Evolutionary conservation across 2,888 invertebrate species (phyloP).

Genomic region (Latrodectus hesperus): DNA sequence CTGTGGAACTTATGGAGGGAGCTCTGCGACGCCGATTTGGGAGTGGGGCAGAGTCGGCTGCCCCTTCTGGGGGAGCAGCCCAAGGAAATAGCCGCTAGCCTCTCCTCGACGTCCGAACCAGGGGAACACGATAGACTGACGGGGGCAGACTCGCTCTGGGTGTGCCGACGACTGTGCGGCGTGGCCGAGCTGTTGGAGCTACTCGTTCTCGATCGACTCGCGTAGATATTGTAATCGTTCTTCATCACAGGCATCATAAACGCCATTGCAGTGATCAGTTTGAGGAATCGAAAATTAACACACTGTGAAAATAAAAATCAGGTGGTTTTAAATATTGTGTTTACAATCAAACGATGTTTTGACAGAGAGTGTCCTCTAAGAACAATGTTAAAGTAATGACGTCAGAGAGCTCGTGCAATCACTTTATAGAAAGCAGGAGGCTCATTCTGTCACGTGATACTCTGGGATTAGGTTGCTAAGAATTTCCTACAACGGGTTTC

Average conservation of each 20-base stretch:
- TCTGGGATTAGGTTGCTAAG: neutral
- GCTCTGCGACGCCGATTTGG: conserved; percentile 76
- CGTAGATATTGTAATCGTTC: conserved; percentile 94
- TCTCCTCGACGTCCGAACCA: conserved; percentile 69
- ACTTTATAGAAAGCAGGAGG: conserved; percentile 9
- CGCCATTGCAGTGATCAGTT: conserved; percentile 80
- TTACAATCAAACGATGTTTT: neutral
- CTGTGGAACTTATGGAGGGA: conserved; percentile 86
- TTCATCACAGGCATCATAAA: conserved; percentile 97
- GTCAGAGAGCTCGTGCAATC: conserved; percentile 4
- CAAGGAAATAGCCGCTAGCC: conserved; percentile 65
- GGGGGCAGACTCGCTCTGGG: conserved; percentile 62
- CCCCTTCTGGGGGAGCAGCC: conserved; percentile 64
- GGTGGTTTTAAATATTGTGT: neutral
- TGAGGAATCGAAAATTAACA: too few species aligned
- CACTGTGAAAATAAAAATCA: too few species aligned
- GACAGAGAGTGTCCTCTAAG: neutral
- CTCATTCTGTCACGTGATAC: conserved; percentile 19
- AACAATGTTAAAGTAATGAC: conserved; percentile 18
- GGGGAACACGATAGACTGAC: conserved; percentile 76
- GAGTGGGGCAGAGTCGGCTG: conserved; percentile 39
- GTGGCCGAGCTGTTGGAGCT: conserved; percentile 28
- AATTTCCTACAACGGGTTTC: neutral
- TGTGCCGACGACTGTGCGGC: conserved; percentile 76
- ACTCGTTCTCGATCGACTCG: conserved; percentile 82